These are phyloP conservation scores for Melanargia galathea DNA, from an alignment of 2,888 invertebrate genomes.

Conservation along the genomic window DNA sequence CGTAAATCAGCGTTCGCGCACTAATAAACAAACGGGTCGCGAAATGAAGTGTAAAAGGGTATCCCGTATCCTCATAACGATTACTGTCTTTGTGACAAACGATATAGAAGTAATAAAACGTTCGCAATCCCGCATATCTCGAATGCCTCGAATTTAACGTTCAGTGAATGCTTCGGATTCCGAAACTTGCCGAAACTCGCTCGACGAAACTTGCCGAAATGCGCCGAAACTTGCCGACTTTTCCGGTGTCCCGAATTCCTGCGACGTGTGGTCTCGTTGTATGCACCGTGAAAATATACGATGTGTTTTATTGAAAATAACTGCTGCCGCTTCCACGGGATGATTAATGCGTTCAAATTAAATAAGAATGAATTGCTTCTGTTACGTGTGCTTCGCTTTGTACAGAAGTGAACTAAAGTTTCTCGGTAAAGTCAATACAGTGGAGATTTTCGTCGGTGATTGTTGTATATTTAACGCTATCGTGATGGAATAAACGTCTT, in stretches of 20 bases:
- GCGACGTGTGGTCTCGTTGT: constrained; percentile 53
- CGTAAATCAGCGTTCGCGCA: constrained; percentile 10
- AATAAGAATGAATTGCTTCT: constrained; percentile 22
- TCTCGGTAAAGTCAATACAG: constrained; percentile 3
- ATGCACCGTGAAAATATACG: constrained; percentile 33
- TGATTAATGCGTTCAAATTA: constrained; percentile 24
- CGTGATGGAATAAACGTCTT: neutral
- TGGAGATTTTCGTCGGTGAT: neutral
- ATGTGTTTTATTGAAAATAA: constrained; percentile 30
- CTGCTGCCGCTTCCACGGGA: constrained; percentile 19
- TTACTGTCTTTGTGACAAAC: constrained; percentile 52
- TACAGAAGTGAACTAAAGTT: constrained; percentile 5
- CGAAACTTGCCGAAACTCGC: constrained; percentile 46
- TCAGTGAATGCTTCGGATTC: constrained; percentile 61
- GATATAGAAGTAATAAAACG: constrained; percentile 67
- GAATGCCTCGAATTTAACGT: constrained; percentile 52
- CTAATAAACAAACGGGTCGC: constrained; percentile 22
- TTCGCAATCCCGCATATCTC: constrained; percentile 51
- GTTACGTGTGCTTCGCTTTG: constrained; percentile 16
- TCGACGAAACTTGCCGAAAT: constrained; percentile 44
- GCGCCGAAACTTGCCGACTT: constrained; percentile 54
- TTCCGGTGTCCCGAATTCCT: constrained; percentile 64
- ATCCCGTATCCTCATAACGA: constrained; percentile 38
- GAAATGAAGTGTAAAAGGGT: constrained; percentile 28
- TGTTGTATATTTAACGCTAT: neutral